These are phyloP conservation scores for Saccostrea echinata DNA, from an alignment of 1,140 invertebrate species.

Conservation along the genomic window DNA sequence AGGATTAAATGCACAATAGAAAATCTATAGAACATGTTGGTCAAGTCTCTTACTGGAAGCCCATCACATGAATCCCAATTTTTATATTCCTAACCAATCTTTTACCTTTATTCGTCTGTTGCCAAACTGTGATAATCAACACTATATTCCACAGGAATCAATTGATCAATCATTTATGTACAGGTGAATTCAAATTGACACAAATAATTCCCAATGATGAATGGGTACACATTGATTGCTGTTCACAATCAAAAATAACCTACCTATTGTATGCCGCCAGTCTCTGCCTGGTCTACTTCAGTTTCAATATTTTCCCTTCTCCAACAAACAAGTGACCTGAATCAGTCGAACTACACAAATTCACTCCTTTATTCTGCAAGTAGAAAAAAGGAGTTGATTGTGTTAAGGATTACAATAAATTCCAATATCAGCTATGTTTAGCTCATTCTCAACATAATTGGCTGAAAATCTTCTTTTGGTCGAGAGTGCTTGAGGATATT, in stretches of 20 bases:
- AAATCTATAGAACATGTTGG: not conserved
- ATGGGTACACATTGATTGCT: conserved; percentile 15
- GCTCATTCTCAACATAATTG: conserved; percentile 21
- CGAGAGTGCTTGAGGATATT: conserved; percentile 29
- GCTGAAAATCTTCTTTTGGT: conserved; percentile 13
- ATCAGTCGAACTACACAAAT: conserved; percentile 16
- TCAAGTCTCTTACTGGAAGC: not conserved
- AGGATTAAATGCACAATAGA: conserved; percentile 15
- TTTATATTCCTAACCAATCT: not conserved
- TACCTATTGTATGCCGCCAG: not conserved
- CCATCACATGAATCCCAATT: not conserved
- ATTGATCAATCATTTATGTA: conserved; percentile 29
- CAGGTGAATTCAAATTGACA: conserved; percentile 24
- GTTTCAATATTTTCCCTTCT: conserved; percentile 1
- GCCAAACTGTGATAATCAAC: conserved; percentile 14
- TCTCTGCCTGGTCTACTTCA: not conserved
- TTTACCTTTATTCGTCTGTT: conserved; percentile 1
- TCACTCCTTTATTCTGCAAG: not conserved
- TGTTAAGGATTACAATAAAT: conserved; percentile 27
- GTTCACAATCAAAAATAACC: not conserved
- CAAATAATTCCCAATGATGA: conserved; percentile 27
- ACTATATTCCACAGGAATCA: not conserved
- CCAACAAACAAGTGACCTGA: conserved; percentile 17
- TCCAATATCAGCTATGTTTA: not conserved
- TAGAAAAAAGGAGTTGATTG: conserved; percentile 11